These are phyloP conservation scores for Danio tinwini DNA, from an alignment of 2,797 vertebrate species.

Conservation along the genomic window DNA sequence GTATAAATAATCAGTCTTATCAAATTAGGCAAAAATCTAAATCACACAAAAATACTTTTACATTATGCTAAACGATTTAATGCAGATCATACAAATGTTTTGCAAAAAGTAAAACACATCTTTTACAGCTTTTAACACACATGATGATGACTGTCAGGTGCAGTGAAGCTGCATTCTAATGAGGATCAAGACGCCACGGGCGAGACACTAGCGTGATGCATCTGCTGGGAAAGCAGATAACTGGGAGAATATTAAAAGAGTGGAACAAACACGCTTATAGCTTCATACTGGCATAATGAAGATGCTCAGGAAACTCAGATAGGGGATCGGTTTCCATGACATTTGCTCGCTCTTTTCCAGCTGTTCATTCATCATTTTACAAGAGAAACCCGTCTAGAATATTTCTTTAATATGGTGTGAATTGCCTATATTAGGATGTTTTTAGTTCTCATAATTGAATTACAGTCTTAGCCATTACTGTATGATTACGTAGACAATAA, in stretches of 20 bases:
- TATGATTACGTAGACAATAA: too few species aligned
- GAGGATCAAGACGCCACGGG: constrained; percentile 27
- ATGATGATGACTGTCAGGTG: constrained; percentile 9
- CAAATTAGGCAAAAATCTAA: background rate
- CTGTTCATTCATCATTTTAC: constrained; percentile 7
- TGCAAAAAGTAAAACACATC: background rate
- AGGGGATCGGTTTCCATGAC: constrained; percentile 46
- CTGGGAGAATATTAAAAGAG: constrained; percentile 41
- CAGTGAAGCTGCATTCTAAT: constrained; percentile 32
- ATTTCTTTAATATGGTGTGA: background rate
- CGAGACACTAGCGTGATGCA: constrained; percentile 20
- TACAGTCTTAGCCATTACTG: background rate
- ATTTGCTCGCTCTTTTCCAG: constrained; percentile 19
- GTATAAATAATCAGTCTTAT: too few species aligned
- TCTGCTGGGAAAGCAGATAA: constrained; percentile 43
- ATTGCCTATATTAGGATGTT: background rate
- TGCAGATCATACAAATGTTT: background rate
- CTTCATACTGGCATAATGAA: constrained; percentile 17
- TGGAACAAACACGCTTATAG: constrained; percentile 44
- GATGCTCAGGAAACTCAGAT: constrained; percentile 1
- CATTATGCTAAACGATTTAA: background rate
- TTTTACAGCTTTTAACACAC: background rate
- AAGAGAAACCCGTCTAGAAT: background rate
- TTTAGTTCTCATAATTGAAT: background rate
- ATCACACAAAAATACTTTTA: background rate